Conservation (phyloP, 2,797 vertebrate genomes). For the Crypturellus tataupa region DNA sequence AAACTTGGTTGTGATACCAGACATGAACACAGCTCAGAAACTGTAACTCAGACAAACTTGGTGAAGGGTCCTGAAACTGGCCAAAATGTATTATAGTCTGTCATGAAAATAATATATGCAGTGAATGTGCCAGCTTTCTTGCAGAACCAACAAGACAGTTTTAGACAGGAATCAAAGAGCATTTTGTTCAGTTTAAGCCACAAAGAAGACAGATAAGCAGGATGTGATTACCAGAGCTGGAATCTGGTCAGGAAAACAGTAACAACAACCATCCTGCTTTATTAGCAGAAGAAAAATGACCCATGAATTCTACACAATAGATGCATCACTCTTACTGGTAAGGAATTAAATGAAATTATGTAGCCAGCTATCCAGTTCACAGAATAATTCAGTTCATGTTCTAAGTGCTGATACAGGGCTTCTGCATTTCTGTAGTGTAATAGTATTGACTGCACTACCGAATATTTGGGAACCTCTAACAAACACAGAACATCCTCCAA, state of each 20-base stretch:
- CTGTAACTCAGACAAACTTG: neutral
- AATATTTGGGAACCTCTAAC: neutral
- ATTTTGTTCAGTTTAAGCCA: neutral
- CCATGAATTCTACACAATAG: neutral
- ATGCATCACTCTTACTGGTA: neutral
- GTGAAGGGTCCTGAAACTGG: neutral
- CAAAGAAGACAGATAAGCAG: neutral
- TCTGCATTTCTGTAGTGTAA: neutral
- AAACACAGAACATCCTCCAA: slow-evolving; percentile 8
- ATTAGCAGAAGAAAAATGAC: neutral
- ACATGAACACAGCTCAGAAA: neutral
- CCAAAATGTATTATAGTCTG: neutral
- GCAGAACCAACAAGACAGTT: neutral
- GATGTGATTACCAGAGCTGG: neutral
- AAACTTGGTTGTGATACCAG: neutral
- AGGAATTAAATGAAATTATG: neutral
- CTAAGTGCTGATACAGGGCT: neutral
- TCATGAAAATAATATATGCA: neutral
- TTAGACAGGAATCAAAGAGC: neutral
- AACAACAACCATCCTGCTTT: neutral
- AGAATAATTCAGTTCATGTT: neutral
- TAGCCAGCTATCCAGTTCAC: neutral
- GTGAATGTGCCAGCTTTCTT: neutral
- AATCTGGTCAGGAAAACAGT: accelerated
- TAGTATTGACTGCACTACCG: neutral